Evolutionary conservation across 2,797 vertebrate species (phyloP).

Genomic region (Gila robusta): DNA sequence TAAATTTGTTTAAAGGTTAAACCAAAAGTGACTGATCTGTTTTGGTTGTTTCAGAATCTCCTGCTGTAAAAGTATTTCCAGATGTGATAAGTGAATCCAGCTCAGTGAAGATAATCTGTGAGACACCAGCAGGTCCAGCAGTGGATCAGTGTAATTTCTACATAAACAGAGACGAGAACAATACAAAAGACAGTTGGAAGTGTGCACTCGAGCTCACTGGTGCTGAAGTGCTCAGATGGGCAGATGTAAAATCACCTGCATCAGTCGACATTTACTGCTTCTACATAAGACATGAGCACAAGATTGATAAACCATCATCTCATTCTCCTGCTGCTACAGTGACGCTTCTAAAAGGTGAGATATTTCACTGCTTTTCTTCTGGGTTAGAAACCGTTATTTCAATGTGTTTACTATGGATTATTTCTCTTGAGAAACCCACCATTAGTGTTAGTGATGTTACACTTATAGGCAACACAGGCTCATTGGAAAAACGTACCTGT

Average conservation of each 20-base stretch:
- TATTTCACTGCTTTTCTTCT: not conserved
- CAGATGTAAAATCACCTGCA: not conserved
- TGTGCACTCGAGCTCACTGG: conserved; percentile 49
- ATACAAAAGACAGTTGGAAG: rapidly evolving
- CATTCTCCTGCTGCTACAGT: not conserved
- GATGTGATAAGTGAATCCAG: not conserved
- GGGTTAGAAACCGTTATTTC: too few relatives aligned
- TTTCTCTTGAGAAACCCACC: too few relatives aligned
- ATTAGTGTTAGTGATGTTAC: too few relatives aligned
- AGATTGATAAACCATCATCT: not conserved
- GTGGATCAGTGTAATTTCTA: conserved; percentile 56
- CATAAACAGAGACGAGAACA: rapidly evolving
- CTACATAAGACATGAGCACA: not conserved
- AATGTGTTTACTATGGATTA: too few relatives aligned
- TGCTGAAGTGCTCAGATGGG: conserved; percentile 15
- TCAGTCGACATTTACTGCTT: conserved; percentile 45
- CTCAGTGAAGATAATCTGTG: not conserved
- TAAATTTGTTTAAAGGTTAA: not conserved
- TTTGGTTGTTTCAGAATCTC: not conserved
- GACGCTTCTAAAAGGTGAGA: conserved; percentile 25
- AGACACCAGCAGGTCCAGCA: not conserved
- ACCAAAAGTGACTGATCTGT: not conserved
- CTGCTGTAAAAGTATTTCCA: too few relatives aligned
- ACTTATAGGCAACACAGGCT: too few relatives aligned
- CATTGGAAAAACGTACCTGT: too few relatives aligned